Evolutionary conservation across 2,888 invertebrate genomes (phyloP).

Genomic region (Plebejus melissa): DNA sequence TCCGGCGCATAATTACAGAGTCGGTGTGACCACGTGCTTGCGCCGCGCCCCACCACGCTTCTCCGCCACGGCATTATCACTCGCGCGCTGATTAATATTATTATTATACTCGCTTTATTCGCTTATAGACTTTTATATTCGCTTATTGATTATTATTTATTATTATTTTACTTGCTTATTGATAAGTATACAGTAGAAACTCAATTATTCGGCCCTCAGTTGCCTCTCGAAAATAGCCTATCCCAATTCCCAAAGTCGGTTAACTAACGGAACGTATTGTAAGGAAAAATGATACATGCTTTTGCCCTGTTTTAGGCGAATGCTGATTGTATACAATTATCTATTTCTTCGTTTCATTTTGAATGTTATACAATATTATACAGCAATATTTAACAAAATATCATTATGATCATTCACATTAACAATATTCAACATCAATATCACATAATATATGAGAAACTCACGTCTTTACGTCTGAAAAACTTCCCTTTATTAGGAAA

Average conservation of each 20-base stretch:
- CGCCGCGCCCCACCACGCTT: neutral
- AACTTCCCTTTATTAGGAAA: neutral
- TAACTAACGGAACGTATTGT: neutral
- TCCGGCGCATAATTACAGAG: constrained; percentile 54
- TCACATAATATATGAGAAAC: neutral
- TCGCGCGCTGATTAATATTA: neutral
- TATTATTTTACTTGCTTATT: neutral
- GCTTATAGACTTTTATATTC: too few species aligned
- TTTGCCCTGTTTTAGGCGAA: too few species aligned
- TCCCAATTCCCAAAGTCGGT: neutral
- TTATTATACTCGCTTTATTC: neutral
- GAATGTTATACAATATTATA: too few species aligned
- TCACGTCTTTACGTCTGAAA: neutral
- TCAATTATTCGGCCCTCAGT: too few species aligned
- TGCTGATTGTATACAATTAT: too few species aligned
- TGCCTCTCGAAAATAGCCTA: too few species aligned
- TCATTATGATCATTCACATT: too few species aligned
- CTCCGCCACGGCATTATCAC: neutral
- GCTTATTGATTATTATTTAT: neutral
- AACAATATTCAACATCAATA: neutral
- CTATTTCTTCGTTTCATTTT: too few species aligned
- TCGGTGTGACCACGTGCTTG: constrained; percentile 37
- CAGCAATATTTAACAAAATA: too few species aligned
- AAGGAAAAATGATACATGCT: too few species aligned
- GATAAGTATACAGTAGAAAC: too few species aligned